Evolutionary conservation across 2,888 invertebrate genomes (phyloP).

Genomic region (Marronus borbonicus): DNA sequence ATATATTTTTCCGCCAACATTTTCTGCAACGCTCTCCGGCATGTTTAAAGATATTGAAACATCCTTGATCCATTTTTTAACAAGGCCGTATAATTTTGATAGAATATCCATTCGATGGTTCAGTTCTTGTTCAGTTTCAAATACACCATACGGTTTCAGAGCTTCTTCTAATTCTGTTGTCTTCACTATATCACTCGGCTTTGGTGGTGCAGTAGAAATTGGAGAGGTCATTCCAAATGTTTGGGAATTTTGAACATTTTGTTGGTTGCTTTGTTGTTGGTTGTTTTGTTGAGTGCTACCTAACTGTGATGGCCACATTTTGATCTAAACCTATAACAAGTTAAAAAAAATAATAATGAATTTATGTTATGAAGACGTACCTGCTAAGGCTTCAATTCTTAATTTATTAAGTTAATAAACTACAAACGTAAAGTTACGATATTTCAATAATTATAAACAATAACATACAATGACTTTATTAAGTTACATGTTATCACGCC

Average conservation of each 20-base stretch:
- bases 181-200: conserved; percentile 82
- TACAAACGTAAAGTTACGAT: conserved; percentile 24
- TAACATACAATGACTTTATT: conserved; percentile 44
- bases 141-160: conserved; percentile 88
- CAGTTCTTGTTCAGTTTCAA: conserved; percentile 91
- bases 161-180: conserved; percentile 85
- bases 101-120: conserved; percentile 90
- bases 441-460: conserved; percentile 44
- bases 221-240: conserved; percentile 95
- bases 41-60: conserved; percentile 92
- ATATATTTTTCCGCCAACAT: conserved; percentile 97
- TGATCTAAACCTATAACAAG: conserved; percentile 48
- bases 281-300: conserved; percentile 68
- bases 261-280: conserved; percentile 66
- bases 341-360: conserved; percentile 44
- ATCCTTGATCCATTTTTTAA: conserved; percentile 95
- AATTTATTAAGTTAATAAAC: conserved; percentile 19
- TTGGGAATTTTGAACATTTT: conserved; percentile 75
- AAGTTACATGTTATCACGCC: conserved; percentile 36
- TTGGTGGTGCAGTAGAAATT: conserved; percentile 90
- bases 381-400: conserved; percentile 29
- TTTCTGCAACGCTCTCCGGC: conserved; percentile 91
- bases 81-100: conserved; percentile 89
- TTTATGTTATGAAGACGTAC: conserved; percentile 30
- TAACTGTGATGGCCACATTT: conserved; percentile 75